Evolutionary conservation across 1,140 invertebrate species (phyloP), one percentile per base, ranked within the genome.

Genomic region (Lanistes nyassanus): DNA sequence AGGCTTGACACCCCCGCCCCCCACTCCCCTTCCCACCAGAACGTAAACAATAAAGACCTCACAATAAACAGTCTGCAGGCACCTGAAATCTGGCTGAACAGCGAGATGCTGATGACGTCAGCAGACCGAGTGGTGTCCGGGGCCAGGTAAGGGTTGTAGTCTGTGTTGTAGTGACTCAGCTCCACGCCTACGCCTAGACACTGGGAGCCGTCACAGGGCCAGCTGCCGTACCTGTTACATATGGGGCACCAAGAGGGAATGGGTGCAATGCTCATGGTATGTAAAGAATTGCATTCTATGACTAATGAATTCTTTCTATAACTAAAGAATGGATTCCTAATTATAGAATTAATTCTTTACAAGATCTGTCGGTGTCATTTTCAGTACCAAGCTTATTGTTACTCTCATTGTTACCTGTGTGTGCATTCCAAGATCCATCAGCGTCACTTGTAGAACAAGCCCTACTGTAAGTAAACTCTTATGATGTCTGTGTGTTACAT

Each of bases 171-270:
- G 31, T 74, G 73, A n/a, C 36, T 42, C 21, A 66, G 23, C 60
- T 65, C 19, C 19, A 74, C 65, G 34, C 47, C 60, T n/a, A 74
- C 73, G 66, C 73, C 73, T 16, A 55, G 23, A 42, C 47, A 74
- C 23, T 39, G 51, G 31, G 4, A 11, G 7, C n/a, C 23, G 2
- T 62, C 62, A 26, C 47, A 67, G 29, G 23, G 4, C 73, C 73
- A 74, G 42, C 73, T 74, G 51, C 29, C 53, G 51, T 53, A 74
- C 64, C 73, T 70, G 68, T n/a, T n/a, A n/a, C 51, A 58, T 21
- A 31, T 16, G 56, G 56, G 13, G n/a, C 1, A 31, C n/a, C 3
- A n/a, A 53, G n/a, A n/a, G n/a, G n/a, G n/a, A n/a, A n/a, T n/a
- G n/a, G n/a, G n/a, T n/a, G n/a, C n/a, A n/a, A n/a, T n/a, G n/a